phyloP scores from a whole-genome alignment of 2,113 vertebrate species.

The Osmerus mordax region DNA sequence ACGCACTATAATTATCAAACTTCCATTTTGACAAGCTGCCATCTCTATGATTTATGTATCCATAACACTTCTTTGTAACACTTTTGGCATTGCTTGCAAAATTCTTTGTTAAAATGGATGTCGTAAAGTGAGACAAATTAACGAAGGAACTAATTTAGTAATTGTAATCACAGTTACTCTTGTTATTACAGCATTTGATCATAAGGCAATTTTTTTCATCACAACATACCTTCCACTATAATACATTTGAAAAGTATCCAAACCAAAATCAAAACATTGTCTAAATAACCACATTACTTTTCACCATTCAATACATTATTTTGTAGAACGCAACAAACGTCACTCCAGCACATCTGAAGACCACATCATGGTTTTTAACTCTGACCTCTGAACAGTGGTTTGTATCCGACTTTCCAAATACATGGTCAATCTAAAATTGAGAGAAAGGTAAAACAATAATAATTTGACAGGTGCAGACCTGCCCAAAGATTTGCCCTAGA shows the following conservation, averaged over 20 bases:
- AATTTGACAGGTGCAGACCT: slow-evolving; percentile 50
- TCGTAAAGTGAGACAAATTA: slow-evolving; percentile 44
- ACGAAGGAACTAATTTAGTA: slow-evolving; percentile 1
- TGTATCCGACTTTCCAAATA: slow-evolving; percentile 6
- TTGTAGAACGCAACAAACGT: too few species aligned
- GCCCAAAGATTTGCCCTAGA: slow-evolving; percentile 5
- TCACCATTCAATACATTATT: too few species aligned
- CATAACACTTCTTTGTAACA: slow-evolving; percentile 37
- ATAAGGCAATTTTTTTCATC: neutral
- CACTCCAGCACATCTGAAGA: neutral
- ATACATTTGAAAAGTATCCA: too few species aligned
- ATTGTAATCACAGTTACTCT: slow-evolving; percentile 37
- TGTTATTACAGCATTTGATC: slow-evolving; percentile 57
- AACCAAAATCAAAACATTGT: too few species aligned
- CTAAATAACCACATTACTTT: too few species aligned
- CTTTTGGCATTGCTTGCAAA: slow-evolving; percentile 31
- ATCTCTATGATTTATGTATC: slow-evolving; percentile 24
- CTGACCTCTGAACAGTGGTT: slow-evolving; percentile 2
- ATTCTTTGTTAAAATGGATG: slow-evolving; percentile 44
- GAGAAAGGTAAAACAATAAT: slow-evolving; percentile 29
- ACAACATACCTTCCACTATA: too few species aligned
- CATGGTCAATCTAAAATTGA: slow-evolving; percentile 25
- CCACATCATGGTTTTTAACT: neutral
- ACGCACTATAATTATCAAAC: slow-evolving; percentile 51
- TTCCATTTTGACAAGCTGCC: slow-evolving; percentile 56